These are phyloP conservation scores for Eupithecia exiguata DNA, from an alignment of 2,888 invertebrate genomes.

Conservation along the genomic window DNA sequence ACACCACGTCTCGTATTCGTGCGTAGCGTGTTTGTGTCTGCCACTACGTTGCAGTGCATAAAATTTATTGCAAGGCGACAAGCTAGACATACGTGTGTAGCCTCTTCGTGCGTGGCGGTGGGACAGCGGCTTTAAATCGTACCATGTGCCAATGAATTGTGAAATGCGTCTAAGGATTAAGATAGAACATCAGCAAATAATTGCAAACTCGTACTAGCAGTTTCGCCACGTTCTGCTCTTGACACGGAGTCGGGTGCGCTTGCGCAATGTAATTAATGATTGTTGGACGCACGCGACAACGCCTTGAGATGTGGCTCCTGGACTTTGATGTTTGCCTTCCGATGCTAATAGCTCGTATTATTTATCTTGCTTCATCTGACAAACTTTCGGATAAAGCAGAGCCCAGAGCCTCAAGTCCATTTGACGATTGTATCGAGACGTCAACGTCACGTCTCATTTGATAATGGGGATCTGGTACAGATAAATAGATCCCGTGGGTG, in stretches of 20 bases:
- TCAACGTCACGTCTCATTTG: no score
- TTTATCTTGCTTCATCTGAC: neutral
- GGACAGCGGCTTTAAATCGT: neutral
- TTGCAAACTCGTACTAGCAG: constrained; percentile 24
- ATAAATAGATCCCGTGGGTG: no score
- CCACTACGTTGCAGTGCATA: no score
- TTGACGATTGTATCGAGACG: no score
- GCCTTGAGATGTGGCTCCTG: constrained; percentile 12
- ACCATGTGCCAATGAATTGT: neutral
- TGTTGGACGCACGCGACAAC: constrained; percentile 40
- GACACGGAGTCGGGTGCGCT: constrained; percentile 50
- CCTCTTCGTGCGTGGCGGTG: no score
- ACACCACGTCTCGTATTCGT: no score
- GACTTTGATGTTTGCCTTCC: constrained; percentile 10
- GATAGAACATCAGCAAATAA: constrained; percentile 7
- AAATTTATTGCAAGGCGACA: no score
- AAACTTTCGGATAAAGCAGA: neutral
- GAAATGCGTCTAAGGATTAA: neutral
- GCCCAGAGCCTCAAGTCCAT: no score
- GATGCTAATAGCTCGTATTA: constrained; percentile 3
- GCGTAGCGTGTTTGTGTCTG: no score
- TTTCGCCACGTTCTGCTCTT: constrained; percentile 54
- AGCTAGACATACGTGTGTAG: no score
- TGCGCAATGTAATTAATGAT: constrained; percentile 53
- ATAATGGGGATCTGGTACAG: no score